Evolutionary conservation across 2,888 invertebrate genomes (phyloP), one percentile per base, ranked within the genome.

Genomic region (Yponomeuta sedellus): DNA sequence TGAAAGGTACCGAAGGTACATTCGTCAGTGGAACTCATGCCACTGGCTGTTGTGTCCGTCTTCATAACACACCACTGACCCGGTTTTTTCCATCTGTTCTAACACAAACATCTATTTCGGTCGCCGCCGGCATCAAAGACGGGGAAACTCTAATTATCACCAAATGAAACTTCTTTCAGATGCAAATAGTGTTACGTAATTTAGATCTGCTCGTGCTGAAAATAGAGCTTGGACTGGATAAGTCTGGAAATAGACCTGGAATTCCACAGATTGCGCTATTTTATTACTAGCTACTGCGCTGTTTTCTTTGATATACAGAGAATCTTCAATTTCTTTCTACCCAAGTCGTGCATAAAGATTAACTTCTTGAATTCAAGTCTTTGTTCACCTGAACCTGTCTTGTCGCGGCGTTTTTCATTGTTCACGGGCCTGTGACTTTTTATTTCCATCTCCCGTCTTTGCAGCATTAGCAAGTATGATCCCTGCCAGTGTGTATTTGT

Each of bases 31-130:
- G 16, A 1, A 52, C 16, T 8, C 16, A 52, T 4, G 44, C 44
- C 44, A 52, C 44, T 4, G 44, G 16, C 1, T 16, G 44, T 16
- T 52, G 34, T 34, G 34, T 34, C 6, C 16, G 20, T 22, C 58
- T 58, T 58, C 58, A 58, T 58, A 58, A 58, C 58, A 22, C 81
- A 82, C 85, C 75, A 82, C 85, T 89, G 90, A 88, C 91, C 90
- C 75, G 73, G 74, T 82, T 90, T 78, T 79, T 73, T 71, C 73
- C 86, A 85, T 82, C 86, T 85, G 85, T 81, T 80, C 74, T 77
- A 81, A 83, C 78, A 79, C 78, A 76, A 75, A 76, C 77, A 77
- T 79, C 76, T 81, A 63, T 57, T 64, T 64, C 57, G 28, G 22
- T 34, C 34, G 11, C 10, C 57, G 28, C 52, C 4, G 22, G 20